These are phyloP conservation scores for Sebastes cheni DNA, from an alignment of 2,797 vertebrate genomes.

Conservation along the genomic window DNA sequence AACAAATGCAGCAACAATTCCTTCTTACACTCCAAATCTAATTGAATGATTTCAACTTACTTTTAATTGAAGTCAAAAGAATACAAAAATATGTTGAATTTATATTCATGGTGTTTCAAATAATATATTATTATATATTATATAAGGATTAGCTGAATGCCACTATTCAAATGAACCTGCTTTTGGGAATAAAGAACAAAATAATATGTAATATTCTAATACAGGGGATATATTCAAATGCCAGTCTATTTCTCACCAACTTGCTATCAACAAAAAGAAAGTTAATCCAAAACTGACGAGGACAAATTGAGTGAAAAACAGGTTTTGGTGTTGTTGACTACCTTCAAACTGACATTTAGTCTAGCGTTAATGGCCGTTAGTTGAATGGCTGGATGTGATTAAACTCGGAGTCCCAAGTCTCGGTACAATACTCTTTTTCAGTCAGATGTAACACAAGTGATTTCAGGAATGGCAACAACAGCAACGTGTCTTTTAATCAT, in stretches of 20 bases:
- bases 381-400: not conserved
- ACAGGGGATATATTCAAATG: not conserved
- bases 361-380: not conserved
- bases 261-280: not conserved
- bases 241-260: not conserved
- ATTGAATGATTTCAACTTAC: not conserved
- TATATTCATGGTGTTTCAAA: not conserved
- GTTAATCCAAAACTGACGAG: not conserved
- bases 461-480: not conserved
- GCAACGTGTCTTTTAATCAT: not conserved
- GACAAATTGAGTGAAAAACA: not conserved
- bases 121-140: not conserved
- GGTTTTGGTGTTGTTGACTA: not conserved
- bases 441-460: not conserved
- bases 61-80: not conserved
- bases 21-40: not conserved
- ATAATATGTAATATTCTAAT: not conserved
- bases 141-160: not conserved
- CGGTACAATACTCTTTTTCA: not conserved
- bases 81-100: not conserved
- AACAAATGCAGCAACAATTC: not conserved
- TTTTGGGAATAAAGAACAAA: not conserved
- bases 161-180: not conserved
- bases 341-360: not conserved
- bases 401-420: not conserved